Evolutionary conservation across 2,888 invertebrate species (phyloP).

Genomic region (Cataglyphis altisquamis): DNA sequence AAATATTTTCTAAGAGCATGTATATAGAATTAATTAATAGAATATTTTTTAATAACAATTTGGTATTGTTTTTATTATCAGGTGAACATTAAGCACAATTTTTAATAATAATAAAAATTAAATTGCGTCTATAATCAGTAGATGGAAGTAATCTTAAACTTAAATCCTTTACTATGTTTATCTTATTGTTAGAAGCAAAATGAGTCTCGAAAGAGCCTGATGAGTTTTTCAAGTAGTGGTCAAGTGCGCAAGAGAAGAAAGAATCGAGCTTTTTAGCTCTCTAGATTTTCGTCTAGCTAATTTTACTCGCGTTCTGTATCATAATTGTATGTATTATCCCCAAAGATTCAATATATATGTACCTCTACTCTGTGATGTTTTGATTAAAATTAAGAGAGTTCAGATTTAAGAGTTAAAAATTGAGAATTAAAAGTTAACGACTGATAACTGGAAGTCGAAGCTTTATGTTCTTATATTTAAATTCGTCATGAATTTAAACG

Average conservation of each 20-base stretch:
- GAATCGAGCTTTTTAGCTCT: slow-evolving; percentile 74
- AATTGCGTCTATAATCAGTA: neutral
- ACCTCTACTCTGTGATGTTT: too few relatives aligned
- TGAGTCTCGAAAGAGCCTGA: slow-evolving; percentile 78
- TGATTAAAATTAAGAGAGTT: neutral
- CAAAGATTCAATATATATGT: neutral
- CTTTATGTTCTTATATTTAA: neutral
- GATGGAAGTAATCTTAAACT: neutral
- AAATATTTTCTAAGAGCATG: neutral
- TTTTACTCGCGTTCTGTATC: slow-evolving; percentile 45
- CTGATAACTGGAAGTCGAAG: neutral
- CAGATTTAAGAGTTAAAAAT: neutral
- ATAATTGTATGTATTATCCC: neutral
- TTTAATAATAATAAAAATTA: neutral
- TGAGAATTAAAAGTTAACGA: neutral
- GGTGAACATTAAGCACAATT: neutral
- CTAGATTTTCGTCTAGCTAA: slow-evolving; percentile 77
- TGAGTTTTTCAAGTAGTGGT: slow-evolving; percentile 81
- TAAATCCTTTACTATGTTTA: slow-evolving; percentile 57
- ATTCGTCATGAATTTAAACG: neutral
- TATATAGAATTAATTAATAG: too few relatives aligned
- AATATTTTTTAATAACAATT: neutral
- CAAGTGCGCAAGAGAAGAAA: slow-evolving; percentile 73
- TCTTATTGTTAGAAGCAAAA: slow-evolving; percentile 60
- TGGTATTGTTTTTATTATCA: neutral